Conservation (phyloP, 1,140 invertebrate genomes). For the Goniozus legneri region DNA sequence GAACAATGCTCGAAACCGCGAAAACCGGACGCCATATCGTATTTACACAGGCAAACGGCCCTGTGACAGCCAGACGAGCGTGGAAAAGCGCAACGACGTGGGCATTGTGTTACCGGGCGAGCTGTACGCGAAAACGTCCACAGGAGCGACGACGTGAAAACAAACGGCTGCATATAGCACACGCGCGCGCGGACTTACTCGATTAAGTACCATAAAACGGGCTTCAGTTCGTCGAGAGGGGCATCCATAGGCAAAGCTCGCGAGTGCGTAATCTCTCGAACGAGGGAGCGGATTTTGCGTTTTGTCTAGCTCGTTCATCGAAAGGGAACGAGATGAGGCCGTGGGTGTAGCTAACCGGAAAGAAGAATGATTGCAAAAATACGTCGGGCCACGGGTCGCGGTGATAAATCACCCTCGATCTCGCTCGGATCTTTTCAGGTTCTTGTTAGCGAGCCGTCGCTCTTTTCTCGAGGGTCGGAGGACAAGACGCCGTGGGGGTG, state of each 20-base stretch:
- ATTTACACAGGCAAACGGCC: conserved; percentile 32
- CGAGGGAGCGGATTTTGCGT: no score
- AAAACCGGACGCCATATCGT: conserved; percentile 30
- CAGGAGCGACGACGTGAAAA: conserved; percentile 12
- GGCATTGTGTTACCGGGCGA: conserved; percentile 32
- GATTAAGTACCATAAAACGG: conserved; percentile 38
- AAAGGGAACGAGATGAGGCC: no score
- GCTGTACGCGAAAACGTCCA: conserved; percentile 27
- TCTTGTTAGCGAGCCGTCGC: conserved; percentile 46
- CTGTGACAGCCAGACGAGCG: conserved; percentile 24
- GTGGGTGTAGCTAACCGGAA: no score
- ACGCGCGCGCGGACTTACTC: conserved; percentile 34
- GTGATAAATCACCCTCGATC: conserved; percentile 48
- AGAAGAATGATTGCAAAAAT: neutral
- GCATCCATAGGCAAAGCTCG: no score
- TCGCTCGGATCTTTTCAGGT: conserved; percentile 43
- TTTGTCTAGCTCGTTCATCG: no score
- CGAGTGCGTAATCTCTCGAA: no score
- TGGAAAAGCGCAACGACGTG: conserved; percentile 25
- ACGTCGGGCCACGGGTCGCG: conserved; percentile 24
- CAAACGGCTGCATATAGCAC: conserved; percentile 26
- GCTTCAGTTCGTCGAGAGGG: no score
- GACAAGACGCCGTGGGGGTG: conserved; percentile 6
- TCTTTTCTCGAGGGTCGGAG: conserved; percentile 19
- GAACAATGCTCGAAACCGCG: conserved; percentile 28